Evolutionary conservation across 2,113 vertebrate genomes (phyloP).

Genomic region (Aegithalos caudatus): DNA sequence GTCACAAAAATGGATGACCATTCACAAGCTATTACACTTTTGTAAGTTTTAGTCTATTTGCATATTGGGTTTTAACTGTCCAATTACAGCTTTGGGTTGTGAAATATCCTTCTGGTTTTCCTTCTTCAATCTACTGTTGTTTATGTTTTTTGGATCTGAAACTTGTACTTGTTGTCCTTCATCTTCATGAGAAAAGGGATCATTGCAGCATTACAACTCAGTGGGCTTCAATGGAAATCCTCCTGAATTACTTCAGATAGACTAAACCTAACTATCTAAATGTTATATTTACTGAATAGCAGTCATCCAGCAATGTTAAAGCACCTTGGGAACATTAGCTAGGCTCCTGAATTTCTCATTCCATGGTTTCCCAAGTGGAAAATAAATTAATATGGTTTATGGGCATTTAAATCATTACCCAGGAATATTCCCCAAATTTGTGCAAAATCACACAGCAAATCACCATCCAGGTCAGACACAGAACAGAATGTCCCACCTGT

Average conservation of each 20-base stretch:
- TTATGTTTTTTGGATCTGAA: not conserved
- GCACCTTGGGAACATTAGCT: not conserved
- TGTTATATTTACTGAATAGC: not conserved
- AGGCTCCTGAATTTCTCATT: not conserved
- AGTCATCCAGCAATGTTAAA: not conserved
- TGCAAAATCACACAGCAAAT: not conserved
- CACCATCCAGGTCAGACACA: not conserved
- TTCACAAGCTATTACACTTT: not conserved
- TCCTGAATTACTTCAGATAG: not conserved
- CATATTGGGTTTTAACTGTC: not conserved
- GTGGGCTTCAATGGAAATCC: not conserved
- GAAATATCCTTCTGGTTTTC: not conserved
- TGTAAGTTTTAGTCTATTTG: not conserved
- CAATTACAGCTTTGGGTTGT: not conserved
- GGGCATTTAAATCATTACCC: not conserved
- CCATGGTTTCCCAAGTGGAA: not conserved
- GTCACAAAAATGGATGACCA: not conserved
- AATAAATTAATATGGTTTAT: not conserved
- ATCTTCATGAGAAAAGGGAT: not conserved
- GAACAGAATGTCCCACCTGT: not conserved
- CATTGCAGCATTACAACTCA: not conserved
- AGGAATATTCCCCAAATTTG: not conserved
- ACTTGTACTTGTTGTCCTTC: not conserved
- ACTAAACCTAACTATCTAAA: not conserved
- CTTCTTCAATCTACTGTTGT: not conserved